A percentile compares a stretch with the other conserved stretches of the same genome.
Evolutionary conservation across 2,113 vertebrate genomes (phyloP).

Genomic region (Semicossyphus pulcher): DNA sequence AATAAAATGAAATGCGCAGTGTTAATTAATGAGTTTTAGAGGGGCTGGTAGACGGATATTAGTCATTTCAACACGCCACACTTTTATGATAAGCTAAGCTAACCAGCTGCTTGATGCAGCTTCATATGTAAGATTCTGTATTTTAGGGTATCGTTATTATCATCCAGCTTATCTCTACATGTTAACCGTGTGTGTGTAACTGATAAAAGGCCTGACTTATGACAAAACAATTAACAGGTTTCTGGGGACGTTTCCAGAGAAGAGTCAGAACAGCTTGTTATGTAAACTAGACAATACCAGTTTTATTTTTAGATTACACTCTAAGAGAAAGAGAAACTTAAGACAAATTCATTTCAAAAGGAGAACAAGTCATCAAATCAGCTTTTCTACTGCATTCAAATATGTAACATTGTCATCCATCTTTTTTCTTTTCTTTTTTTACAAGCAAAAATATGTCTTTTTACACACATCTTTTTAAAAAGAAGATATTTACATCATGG

Average conservation of each 20-base stretch:
- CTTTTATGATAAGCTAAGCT: no score
- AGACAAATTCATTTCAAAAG: conserved; percentile 73
- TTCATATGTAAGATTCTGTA: no score
- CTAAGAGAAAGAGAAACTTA: conserved; percentile 63
- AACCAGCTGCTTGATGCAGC: no score
- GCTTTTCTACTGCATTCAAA: conserved; percentile 47
- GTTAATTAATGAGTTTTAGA: no score
- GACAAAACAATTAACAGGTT: background rate
- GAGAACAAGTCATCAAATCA: conserved; percentile 60
- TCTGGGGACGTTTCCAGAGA: conserved; percentile 2
- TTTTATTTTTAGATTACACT: conserved; percentile 79
- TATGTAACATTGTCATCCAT: conserved; percentile 64
- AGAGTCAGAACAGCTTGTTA: conserved; percentile 23
- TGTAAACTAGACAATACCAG: conserved; percentile 76
- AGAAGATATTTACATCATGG: conserved; percentile 80
- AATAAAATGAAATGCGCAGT: no score
- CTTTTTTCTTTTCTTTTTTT: conserved; percentile 41
- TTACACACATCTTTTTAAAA: conserved; percentile 70
- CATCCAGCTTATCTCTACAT: no score
- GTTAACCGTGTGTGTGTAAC: no score
- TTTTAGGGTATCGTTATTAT: no score
- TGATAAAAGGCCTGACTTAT: background rate
- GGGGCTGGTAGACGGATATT: no score
- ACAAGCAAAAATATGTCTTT: conserved; percentile 79
- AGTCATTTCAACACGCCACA: no score